A percentile compares a stretch with the other conserved stretches of the same genome.
Evolutionary conservation across 2,113 vertebrate genomes (phyloP).

Genomic region (Periophthalmodon schlosseri): DNA sequence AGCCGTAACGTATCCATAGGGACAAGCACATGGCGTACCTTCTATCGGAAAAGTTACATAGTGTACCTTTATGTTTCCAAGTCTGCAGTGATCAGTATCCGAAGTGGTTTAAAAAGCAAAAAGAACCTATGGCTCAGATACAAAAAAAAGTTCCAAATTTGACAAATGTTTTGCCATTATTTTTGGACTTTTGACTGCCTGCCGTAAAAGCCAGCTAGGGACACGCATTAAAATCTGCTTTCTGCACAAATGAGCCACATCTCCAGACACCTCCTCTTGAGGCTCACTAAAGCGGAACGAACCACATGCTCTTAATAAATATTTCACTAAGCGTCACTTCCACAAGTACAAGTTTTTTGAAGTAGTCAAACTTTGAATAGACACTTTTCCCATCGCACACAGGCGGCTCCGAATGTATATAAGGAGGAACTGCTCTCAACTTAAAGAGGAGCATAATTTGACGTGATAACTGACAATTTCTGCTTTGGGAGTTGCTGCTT

Average conservation of each 20-base stretch:
- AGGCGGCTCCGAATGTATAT: slow-evolving; percentile 31
- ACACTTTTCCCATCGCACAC: slow-evolving; percentile 35
- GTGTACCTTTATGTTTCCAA: neutral
- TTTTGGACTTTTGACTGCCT: slow-evolving; percentile 42
- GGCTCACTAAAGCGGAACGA: slow-evolving; percentile 43
- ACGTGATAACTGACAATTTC: slow-evolving; percentile 16
- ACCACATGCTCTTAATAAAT: slow-evolving; percentile 51
- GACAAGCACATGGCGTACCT: too few relatives aligned
- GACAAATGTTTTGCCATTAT: neutral
- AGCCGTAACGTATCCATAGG: too few relatives aligned
- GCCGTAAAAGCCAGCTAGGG: slow-evolving; percentile 36
- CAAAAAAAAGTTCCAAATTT: neutral
- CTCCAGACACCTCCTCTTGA: slow-evolving; percentile 34
- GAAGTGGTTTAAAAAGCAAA: neutral
- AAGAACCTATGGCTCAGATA: neutral
- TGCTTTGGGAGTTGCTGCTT: neutral
- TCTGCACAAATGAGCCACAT: slow-evolving; percentile 58
- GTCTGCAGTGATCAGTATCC: neutral
- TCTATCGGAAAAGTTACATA: too few relatives aligned
- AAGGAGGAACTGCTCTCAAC: slow-evolving; percentile 24
- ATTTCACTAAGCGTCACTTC: slow-evolving; percentile 51
- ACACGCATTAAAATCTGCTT: slow-evolving; percentile 63
- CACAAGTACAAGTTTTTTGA: slow-evolving; percentile 6
- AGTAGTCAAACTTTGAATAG: slow-evolving; percentile 28
- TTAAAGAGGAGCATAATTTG: slow-evolving; percentile 18